Evolutionary conservation across 2,888 invertebrate genomes (phyloP), one percentile per base, ranked within the genome.

Genomic region (Nephrotoma guestfalica): DNA sequence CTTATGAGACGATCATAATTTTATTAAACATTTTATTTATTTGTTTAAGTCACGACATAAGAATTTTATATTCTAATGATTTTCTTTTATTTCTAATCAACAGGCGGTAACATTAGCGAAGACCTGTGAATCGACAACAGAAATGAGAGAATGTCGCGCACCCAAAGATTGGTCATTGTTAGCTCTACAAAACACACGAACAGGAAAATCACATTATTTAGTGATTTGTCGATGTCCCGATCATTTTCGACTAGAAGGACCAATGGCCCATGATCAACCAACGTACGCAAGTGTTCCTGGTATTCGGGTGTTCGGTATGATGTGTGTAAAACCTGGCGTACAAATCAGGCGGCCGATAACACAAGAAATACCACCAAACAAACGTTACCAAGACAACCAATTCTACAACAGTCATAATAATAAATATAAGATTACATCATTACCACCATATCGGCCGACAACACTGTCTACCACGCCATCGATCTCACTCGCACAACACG

Each of bases 221-320:
- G 97, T 98, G 88, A 97, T 98, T 88, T 98, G 98, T 91, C 94
- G 96, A 89, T 98, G 98, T 92, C 96, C 97, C 1, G 96, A 96
- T 89, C 94, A 95, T 88, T 96, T 84, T n/a, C 84, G 84, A 84
- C 15, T 84, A 13, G 97, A 97, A 92, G 98, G 97, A 13, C 98
- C 98, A 86, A 96, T 97, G 95, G 96, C 96, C 9, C 98, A 98
- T 90, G 97, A 97, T 90, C 97, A 97, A 90, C 97, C 98, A 13
- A 96, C 97, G 0, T 98, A 98, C 90, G 98, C 97, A 2, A 96
- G 97, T 88, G 97, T 98, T 9, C 97, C 97, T 3, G 97, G 97
- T 1, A 97, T 98, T 88, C 93, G 97, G 88, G 97, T 98, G 0
- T 98, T 97, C 90, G 98, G 97, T 84, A 98, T 98, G 97, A 96